Evolutionary conservation across 2,888 invertebrate species (phyloP), one percentile per base, ranked within the genome.

Genomic region (Rhaphigaster nebulosa): DNA sequence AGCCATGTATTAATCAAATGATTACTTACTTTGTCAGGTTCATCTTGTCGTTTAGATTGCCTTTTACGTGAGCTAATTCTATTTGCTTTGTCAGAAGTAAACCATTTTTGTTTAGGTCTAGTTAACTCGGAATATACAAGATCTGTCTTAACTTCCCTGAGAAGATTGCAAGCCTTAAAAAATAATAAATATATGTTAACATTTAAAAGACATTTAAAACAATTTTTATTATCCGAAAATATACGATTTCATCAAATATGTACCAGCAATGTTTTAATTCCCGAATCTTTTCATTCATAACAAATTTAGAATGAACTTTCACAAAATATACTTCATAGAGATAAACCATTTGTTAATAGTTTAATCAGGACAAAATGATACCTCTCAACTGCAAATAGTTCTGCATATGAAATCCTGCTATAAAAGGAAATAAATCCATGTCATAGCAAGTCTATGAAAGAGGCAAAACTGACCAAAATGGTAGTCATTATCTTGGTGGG

Each of bases 91-190:
- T 90, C 91, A 0, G 91, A 90, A 29, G 87, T 91, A 45, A 91
- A 91, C 91, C 91, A 91, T 54, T 90, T 91, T 52, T 88, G 91
- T 50, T 90, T 91, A 0, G 90, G 90, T 38, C 89, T 76, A 45
- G 50, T 89, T 76, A 89, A 76, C 34, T 89, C 89, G n/a, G 88
- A 41, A 38, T 41, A 88, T 6, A 88, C 88, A 41, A 89, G 52
- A 45, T 89, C 89, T 70, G 89, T 50, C 34, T 89, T 89, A n/a
- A 89, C 70, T 89, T 89, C 89, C 26, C 29, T 70, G 29, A 89
- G 76, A 50, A 89, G 89, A 89, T 76, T 89, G 26, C 70, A 89
- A 34, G 89, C 87, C 87, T 90, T 29, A 56, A 76, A 80, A 76
- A 38, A 60, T 13, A 60, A 60, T 15, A n/a, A 12, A 29, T 2